phyloP scores from a whole-genome alignment of 2,888 invertebrate genomes.

The Agrotis exclamationis region DNA sequence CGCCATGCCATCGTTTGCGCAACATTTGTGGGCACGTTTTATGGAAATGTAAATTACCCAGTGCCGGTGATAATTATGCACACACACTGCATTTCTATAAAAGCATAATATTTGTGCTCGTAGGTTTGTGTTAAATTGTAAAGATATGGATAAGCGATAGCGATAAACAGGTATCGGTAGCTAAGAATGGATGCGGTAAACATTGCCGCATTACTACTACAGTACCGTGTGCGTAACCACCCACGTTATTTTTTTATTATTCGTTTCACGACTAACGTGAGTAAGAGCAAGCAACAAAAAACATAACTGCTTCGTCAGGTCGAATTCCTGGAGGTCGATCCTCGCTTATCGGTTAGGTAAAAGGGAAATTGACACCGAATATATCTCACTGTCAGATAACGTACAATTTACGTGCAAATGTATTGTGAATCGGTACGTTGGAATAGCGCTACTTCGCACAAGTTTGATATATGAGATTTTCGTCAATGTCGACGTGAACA shows the following conservation, averaged over 20 bases:
- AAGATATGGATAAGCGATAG: slow-evolving; percentile 43
- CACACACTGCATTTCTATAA: slow-evolving; percentile 47
- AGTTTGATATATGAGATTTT: slow-evolving; percentile 76
- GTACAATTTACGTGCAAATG: slow-evolving; percentile 42
- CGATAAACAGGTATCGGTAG: slow-evolving; percentile 51
- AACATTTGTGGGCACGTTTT: slow-evolving; percentile 51
- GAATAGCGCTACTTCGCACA: slow-evolving; percentile 51
- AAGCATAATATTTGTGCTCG: slow-evolving; percentile 46
- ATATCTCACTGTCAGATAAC: slow-evolving; percentile 56
- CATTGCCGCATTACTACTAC: slow-evolving; percentile 49
- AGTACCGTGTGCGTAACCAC: slow-evolving; percentile 50
- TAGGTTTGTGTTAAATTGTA: slow-evolving; percentile 47
- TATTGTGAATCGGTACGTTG: slow-evolving; percentile 42
- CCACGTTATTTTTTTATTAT: slow-evolving; percentile 58
- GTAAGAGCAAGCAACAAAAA: slow-evolving; percentile 51
- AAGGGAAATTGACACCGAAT: slow-evolving; percentile 58
- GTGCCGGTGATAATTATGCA: slow-evolving; percentile 52
- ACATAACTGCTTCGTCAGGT: slow-evolving; percentile 48
- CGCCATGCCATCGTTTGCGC: slow-evolving; percentile 61
- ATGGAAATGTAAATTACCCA: slow-evolving; percentile 58
- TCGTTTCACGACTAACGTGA: slow-evolving; percentile 36
- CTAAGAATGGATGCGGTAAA: slow-evolving; percentile 56
- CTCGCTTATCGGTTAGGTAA: slow-evolving; percentile 49
- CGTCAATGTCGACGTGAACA: slow-evolving; percentile 69
- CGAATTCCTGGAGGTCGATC: slow-evolving; percentile 43